Evolutionary conservation across 2,113 vertebrate species (phyloP).

Genomic region (Crotalus tigris): DNA sequence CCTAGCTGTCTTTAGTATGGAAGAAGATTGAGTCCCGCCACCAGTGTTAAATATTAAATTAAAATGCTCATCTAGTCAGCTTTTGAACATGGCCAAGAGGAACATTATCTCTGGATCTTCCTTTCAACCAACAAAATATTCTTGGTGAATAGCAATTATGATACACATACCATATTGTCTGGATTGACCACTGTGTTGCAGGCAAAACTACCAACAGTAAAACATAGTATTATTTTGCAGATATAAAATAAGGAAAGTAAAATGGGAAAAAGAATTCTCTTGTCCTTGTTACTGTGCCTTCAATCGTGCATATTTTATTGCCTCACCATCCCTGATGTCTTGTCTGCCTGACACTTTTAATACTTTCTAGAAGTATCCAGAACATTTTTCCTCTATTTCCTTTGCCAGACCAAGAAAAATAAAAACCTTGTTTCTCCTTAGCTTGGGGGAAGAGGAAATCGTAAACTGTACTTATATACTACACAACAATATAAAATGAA

Average conservation of each 20-base stretch:
- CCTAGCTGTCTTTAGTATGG: neutral
- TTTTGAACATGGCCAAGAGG: neutral
- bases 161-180: neutral
- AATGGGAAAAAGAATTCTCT: neutral
- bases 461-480: constrained; percentile 39
- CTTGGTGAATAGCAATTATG: neutral
- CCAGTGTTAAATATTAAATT: neutral
- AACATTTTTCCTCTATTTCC: neutral
- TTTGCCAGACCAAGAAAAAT: neutral
- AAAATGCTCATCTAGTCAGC: neutral
- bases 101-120: neutral
- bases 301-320: neutral
- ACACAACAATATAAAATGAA: constrained; percentile 30
- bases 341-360: constrained; percentile 25
- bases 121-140: neutral
- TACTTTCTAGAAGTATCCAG: constrained; percentile 1
- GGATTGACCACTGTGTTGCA: neutral
- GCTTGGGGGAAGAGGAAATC: constrained; percentile 44
- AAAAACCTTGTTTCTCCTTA: neutral
- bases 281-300: constrained; percentile 4
- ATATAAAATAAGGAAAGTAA: neutral
- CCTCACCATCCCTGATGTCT: constrained; percentile 16
- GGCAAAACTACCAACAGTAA: neutral
- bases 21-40: neutral
- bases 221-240: fast-evolving